Conservation (phyloP, 2,113 vertebrate species). For the Prionailurus bengalensis region DNA sequence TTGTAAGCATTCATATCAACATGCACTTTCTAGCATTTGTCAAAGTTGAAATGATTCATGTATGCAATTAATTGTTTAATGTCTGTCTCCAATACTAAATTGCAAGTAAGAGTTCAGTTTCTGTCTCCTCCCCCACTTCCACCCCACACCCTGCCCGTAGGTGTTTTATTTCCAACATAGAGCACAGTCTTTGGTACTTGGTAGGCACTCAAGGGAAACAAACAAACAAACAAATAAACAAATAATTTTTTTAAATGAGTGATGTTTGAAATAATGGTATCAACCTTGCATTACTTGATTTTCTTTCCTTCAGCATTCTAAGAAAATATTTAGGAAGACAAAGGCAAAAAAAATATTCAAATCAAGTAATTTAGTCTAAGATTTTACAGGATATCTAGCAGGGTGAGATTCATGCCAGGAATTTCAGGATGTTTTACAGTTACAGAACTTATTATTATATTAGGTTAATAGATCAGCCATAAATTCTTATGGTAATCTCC, state of each 20-base stretch:
- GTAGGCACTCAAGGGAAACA: neutral
- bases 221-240: neutral
- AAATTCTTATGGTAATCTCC: neutral
- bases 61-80: neutral
- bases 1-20: neutral
- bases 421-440: neutral
- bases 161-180: neutral
- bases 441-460: neutral
- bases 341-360: neutral
- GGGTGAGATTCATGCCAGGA: neutral
- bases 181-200: neutral
- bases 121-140: neutral
- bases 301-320: neutral
- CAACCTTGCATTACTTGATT: neutral
- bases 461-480: neutral
- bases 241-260: neutral
- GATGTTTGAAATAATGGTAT: neutral
- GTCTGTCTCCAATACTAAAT: neutral
- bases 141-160: rapidly evolving
- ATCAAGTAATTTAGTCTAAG: neutral
- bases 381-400: neutral
- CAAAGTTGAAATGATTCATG: neutral
- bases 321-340: neutral
- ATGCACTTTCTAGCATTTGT: neutral
- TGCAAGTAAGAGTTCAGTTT: neutral